Base-by-base conservation (phyloP, 2,113 vertebrate genomes). In the Suncus etruscus region DNA sequence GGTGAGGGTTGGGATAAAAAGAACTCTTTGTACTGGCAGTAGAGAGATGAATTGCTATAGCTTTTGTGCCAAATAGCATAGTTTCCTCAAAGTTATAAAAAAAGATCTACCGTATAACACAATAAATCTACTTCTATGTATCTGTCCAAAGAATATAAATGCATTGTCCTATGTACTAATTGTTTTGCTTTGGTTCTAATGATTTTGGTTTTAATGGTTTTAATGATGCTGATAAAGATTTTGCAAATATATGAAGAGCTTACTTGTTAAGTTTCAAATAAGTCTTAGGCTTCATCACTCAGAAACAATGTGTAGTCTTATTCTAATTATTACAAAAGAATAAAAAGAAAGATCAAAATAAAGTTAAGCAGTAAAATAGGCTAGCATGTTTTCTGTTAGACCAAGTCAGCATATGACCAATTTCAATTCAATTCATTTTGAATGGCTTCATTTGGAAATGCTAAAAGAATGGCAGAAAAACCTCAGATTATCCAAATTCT, bases 401-500 rank as follows among this genome's bases (percentile, higher is more conserved):
- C 58, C 68, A 76, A 47, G 18, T 72, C 25, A 61, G 76, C 29
- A 50, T 18, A 20, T 0, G 5, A 11, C 32, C 14, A 20, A 25
- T n/a, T 75, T 16, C 74, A 65, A 82, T 66, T 90, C 58, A 74
- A 8, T 82, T 78, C 27, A 32, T 22, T 85, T 54, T 66, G 54
- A 78, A 75, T 69, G 24, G 87, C 70, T 63, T 14, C 10, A 27
- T 39, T 82, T 74, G 65, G n/a, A 63, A 74, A 65, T 66, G 48
- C 27, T 22, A 54, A 86, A 86, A 61, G 7, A 22, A 29, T 50
- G 70, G 58, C 58, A 50, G 27, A 85, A 75, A 87, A 32, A 48
- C 11, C 22, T 90, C 66, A 65, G 11, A 47, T n/a, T 29, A 78
- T 91, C 85, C 85, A 84, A 72, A 91, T 86, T 80, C 48, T 83